Conservation (phyloP, 2,797 vertebrate species). For the Eulemur albifrons region DNA sequence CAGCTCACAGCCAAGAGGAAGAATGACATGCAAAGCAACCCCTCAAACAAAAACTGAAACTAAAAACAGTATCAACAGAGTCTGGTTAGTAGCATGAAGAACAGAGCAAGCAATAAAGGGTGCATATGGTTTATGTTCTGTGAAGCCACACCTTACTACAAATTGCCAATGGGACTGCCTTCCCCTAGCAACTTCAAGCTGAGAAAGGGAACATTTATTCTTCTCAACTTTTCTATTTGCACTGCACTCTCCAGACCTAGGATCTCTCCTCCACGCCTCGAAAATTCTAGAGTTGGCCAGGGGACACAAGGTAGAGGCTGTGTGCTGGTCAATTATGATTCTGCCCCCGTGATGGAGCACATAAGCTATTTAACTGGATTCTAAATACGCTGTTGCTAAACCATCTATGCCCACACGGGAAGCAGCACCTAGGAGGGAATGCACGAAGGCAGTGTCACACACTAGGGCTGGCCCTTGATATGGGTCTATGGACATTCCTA, state of each 20-base stretch:
- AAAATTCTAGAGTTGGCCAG: neutral
- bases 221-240: neutral
- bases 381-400: neutral
- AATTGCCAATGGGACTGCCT: conserved; percentile 64
- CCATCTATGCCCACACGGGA: neutral
- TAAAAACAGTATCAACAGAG: conserved; percentile 81
- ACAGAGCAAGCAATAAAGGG: conserved; percentile 82
- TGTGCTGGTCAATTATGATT: neutral
- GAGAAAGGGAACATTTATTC: neutral
- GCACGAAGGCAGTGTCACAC: neutral
- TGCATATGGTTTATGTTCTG: conserved; percentile 73
- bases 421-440: neutral
- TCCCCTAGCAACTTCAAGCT: conserved; percentile 62
- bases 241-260: neutral
- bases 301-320: neutral
- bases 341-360: neutral
- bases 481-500: neutral
- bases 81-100: conserved; percentile 86
- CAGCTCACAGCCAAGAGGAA: conserved; percentile 86
- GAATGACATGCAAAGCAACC: conserved; percentile 88
- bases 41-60: conserved; percentile 76
- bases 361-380: neutral
- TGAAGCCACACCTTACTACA: conserved; percentile 74
- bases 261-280: neutral
- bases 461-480: neutral